These are phyloP conservation scores for Hippasteria phrygiana DNA, from an alignment of 53 echinoderm and acorn worm genomes.

Conservation along the genomic window DNA sequence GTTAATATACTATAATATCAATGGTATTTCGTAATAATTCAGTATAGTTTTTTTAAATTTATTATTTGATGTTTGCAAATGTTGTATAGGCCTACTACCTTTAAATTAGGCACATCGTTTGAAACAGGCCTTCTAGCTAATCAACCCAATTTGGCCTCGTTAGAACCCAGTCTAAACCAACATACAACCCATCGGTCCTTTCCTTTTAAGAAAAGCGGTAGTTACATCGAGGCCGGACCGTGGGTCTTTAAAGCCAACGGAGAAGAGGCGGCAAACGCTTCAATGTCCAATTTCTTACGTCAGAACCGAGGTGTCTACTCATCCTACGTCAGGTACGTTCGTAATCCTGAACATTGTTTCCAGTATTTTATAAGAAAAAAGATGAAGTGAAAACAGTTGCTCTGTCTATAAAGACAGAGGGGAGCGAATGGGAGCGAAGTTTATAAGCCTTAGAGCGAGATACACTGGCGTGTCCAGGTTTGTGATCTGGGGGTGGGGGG, in stretches of 20 bases:
- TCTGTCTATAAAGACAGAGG: background rate
- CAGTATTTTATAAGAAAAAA: no score
- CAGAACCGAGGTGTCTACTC: background rate
- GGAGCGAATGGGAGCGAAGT: background rate
- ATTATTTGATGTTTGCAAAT: no score
- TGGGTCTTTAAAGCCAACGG: conserved; percentile 55
- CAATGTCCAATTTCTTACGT: conserved; percentile 22
- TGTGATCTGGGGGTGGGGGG: no score
- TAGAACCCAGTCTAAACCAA: no score
- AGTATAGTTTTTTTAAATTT: no score
- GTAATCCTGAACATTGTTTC: background rate
- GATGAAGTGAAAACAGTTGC: no score
- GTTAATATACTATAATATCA: no score
- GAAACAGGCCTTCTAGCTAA: background rate
- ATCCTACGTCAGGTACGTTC: conserved; percentile 22
- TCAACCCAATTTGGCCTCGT: no score
- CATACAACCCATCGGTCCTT: background rate
- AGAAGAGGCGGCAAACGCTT: conserved; percentile 21
- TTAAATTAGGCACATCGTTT: background rate
- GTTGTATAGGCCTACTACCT: no score
- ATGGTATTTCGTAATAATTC: no score
- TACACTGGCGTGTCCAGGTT: no score
- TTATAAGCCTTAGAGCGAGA: no score
- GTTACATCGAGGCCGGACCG: conserved; percentile 23
- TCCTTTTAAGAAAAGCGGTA: conserved; percentile 3